phyloP scores from a whole-genome alignment of 2,888 invertebrate genomes.

The Luperina nickerlii region DNA sequence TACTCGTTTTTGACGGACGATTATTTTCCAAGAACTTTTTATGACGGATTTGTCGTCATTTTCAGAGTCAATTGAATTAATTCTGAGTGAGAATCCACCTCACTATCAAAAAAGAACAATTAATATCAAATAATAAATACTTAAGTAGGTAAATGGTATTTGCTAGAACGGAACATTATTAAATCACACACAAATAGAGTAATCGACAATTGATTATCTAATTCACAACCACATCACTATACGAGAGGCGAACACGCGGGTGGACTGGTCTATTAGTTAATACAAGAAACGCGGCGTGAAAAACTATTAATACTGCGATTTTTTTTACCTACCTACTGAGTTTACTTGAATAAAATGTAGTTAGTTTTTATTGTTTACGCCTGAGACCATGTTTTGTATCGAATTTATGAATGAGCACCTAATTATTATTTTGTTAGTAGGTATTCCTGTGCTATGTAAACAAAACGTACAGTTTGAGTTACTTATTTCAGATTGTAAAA shows the following conservation, averaged over 20 bases:
- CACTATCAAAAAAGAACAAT: neutral
- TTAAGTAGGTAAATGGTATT: neutral
- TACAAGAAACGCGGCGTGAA: neutral
- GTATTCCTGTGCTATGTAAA: neutral
- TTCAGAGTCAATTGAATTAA: neutral
- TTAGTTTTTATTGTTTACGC: neutral
- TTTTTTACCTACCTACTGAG: neutral
- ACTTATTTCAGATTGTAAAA: neutral
- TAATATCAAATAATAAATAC: neutral
- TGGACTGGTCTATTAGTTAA: neutral
- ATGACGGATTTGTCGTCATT: neutral
- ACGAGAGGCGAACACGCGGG: conserved; percentile 19
- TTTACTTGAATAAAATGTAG: neutral
- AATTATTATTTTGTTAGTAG: neutral
- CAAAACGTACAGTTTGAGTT: neutral
- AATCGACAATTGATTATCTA: conserved; percentile 17
- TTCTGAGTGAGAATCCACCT: neutral
- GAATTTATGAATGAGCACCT: neutral
- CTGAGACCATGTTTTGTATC: neutral
- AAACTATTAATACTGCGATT: conserved; percentile 5
- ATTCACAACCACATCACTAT: conserved; percentile 22
- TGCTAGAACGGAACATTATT: neutral
- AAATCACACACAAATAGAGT: neutral
- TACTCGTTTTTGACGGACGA: neutral
- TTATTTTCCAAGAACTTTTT: neutral